Evolutionary conservation across 2,113 vertebrate genomes (phyloP).

Genomic region (Macquaria australasica): DNA sequence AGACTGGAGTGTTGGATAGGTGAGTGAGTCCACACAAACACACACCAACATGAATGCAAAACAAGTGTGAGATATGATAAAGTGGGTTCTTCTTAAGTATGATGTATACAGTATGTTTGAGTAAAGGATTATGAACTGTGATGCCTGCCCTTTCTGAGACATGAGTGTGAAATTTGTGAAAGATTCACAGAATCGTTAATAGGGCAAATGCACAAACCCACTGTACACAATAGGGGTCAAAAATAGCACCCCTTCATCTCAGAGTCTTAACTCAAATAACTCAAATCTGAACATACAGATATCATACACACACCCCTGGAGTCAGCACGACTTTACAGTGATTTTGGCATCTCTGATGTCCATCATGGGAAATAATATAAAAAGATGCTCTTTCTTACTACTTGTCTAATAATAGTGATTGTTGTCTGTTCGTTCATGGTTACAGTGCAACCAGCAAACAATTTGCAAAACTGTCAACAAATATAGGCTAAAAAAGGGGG

Average conservation of each 20-base stretch:
- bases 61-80: background rate
- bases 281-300: background rate
- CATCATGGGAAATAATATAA: background rate
- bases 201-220: background rate
- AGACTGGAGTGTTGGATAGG: slow-evolving; percentile 98
- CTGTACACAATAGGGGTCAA: background rate
- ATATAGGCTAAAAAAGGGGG: no score
- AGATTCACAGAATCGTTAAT: background rate
- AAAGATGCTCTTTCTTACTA: background rate
- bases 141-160: background rate
- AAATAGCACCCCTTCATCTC: background rate
- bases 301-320: no score
- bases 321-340: no score
- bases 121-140: background rate
- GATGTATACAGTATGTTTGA: background rate
- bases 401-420: background rate
- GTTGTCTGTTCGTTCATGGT: no score
- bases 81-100: background rate
- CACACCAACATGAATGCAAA: background rate
- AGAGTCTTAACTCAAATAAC: no score
- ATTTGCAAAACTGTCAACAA: no score
- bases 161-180: background rate
- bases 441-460: no score
- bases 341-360: background rate
- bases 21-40: slow-evolving; percentile 76